Evolutionary conservation across 2,888 invertebrate species (phyloP).

Genomic region (Scaptomyza polygonia): DNA sequence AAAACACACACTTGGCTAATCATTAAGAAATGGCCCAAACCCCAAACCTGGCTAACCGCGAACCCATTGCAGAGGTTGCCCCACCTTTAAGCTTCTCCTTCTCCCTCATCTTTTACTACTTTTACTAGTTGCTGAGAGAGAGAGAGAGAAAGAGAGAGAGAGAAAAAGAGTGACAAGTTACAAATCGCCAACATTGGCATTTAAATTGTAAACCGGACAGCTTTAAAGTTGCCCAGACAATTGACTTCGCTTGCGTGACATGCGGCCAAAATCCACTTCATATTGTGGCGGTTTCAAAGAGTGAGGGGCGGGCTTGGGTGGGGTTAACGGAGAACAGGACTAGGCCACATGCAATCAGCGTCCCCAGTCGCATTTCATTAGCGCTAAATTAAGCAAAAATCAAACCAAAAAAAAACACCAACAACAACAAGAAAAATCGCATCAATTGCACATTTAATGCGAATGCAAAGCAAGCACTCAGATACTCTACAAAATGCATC

Average conservation of each 20-base stretch:
- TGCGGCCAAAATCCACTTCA: conserved; percentile 62
- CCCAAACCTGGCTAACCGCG: too few relatives aligned
- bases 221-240: conserved; percentile 72
- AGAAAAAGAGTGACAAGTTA: conserved; percentile 74
- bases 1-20: conserved; percentile 23
- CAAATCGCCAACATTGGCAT: conserved; percentile 77
- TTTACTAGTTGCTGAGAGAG: neutral
- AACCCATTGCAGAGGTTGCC: too few relatives aligned
- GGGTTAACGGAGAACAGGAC: conserved; percentile 33
- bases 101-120: neutral
- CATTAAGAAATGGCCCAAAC: too few relatives aligned
- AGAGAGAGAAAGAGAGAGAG: too few relatives aligned
- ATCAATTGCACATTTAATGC: neutral
- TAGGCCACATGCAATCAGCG: conserved; percentile 74
- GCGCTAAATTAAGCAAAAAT: conserved; percentile 76
- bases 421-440: conserved; percentile 9
- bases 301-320: neutral
- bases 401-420: conserved; percentile 45
- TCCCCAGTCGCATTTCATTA: conserved; percentile 70
- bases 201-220: conserved; percentile 72
- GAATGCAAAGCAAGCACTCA: neutral
- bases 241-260: conserved; percentile 74
- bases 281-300: conserved; percentile 27
- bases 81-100: neutral
- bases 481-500: too few relatives aligned